Evolutionary conservation across 2,888 invertebrate species (phyloP), one percentile per base, ranked within the genome.

Genomic region (Allacma fusca): DNA sequence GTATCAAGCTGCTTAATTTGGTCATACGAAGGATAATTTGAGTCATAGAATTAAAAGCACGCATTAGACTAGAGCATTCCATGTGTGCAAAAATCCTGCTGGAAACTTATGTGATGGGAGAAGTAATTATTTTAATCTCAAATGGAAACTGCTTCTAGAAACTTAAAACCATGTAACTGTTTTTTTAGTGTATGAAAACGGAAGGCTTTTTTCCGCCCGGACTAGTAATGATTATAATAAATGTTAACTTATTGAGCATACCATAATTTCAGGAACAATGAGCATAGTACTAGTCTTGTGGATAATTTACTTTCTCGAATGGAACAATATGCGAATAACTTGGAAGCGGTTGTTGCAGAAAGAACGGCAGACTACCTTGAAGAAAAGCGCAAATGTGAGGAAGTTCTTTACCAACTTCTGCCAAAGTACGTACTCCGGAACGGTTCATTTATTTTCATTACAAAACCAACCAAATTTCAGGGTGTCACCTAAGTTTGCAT

Each of bases 241-340:
- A 50, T 19, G 19, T 50, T 16, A n/a, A 50, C 5, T 50, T 50
- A 5, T 50, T 50, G 50, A 40, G 40, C 40, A 40, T 40, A 13
- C 5, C 40, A 13, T 40, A 5, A 13, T 59, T 23, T 13, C 89
- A 96, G 96, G 87, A 92, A 92, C 85, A 93, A 94, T 87, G 95
- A 95, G 87, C 94, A 94, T 86, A 94, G 95, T 82, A 97, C 97
- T 87, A 94, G 98, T 82, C 89, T 96, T 85, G 83, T 87, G 81
- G 98, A 99, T 88, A 98, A 98, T 88, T 90, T 98, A 79, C 89
- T 96, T 71, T 94, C 95, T 76, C 94, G 98, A 83, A 99, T 99
- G 98, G 98, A 99, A 87, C 96, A 97, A 87, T 99, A 99, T 86
- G 98, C 99, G 44, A 97, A 97, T 88, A 99, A 99, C 88, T 91